phyloP scores from a whole-genome alignment of 2,888 invertebrate species.

The Deilephila porcellus region DNA sequence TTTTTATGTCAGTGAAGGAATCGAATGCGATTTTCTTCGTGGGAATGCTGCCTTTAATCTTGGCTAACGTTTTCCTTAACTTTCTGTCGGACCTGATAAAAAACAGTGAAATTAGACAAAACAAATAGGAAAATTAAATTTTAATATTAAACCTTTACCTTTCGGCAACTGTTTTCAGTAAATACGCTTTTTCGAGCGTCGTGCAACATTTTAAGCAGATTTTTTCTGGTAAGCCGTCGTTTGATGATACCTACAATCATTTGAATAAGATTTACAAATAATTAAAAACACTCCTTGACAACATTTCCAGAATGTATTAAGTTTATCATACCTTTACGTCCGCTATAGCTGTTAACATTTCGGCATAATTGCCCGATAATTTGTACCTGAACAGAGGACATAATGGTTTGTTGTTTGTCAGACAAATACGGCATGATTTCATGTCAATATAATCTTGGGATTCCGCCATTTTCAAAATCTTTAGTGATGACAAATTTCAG shows the following conservation, averaged over 20 bases:
- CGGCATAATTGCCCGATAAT: conserved; percentile 80
- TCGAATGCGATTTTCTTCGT: conserved; percentile 80
- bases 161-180: conserved; percentile 79
- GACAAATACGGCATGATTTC: conserved; percentile 78
- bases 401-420: conserved; percentile 72
- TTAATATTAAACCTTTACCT: conserved; percentile 55
- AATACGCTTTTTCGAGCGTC: conserved; percentile 76
- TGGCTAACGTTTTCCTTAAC: conserved; percentile 64
- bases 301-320: conserved; percentile 26
- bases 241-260: conserved; percentile 65
- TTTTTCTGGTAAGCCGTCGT: conserved; percentile 80
- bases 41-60: conserved; percentile 56
- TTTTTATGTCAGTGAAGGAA: conserved; percentile 78
- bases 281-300: conserved; percentile 28
- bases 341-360: conserved; percentile 81
- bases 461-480: conserved; percentile 62
- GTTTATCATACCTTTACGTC: conserved; percentile 72
- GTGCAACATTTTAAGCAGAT: conserved; percentile 77
- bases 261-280: conserved; percentile 10
- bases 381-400: conserved; percentile 79
- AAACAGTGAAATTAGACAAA: background rate
- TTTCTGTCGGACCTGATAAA: conserved; percentile 71
- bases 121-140: background rate
- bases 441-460: conserved; percentile 61
- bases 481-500: conserved; percentile 56